Percentiles rank a stretch among this genome's conserved stretches.
phyloP scores from a whole-genome alignment of 2,113 vertebrate genomes.

The Craseonycteris thonglongyai region DNA sequence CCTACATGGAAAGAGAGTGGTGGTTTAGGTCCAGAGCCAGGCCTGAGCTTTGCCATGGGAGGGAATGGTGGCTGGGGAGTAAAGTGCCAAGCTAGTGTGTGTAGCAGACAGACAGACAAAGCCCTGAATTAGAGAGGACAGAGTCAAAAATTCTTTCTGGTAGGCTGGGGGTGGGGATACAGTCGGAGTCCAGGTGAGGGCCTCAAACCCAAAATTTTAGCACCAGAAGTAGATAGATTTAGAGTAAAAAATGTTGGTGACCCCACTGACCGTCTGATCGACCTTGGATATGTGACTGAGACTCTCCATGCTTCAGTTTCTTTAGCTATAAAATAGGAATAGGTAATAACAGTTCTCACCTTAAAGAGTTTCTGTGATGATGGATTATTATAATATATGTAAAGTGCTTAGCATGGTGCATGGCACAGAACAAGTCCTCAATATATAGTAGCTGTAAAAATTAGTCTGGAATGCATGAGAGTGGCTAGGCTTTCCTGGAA shows the following conservation, averaged over 20 bases:
- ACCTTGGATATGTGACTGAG: neutral
- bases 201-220: neutral
- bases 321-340: neutral
- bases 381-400: neutral
- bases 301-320: neutral
- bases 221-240: neutral
- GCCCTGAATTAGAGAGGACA: no score
- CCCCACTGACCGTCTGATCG: no score
- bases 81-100: neutral
- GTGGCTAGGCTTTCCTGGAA: neutral
- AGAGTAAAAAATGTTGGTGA: neutral
- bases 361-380: neutral
- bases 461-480: neutral
- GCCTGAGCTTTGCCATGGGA: neutral
- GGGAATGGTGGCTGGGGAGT: neutral
- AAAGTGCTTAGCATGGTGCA: neutral
- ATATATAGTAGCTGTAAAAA: neutral
- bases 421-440: neutral
- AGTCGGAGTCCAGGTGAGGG: neutral
- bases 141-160: rapidly evolving
- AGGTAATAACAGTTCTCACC: neutral
- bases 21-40: neutral
- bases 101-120: neutral
- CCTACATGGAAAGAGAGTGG: neutral
- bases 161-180: neutral